Percentiles rank a stretch among this genome's conserved stretches.
phyloP scores from a whole-genome alignment of 2,888 invertebrate genomes.

The Trichacis sp. region DNA sequence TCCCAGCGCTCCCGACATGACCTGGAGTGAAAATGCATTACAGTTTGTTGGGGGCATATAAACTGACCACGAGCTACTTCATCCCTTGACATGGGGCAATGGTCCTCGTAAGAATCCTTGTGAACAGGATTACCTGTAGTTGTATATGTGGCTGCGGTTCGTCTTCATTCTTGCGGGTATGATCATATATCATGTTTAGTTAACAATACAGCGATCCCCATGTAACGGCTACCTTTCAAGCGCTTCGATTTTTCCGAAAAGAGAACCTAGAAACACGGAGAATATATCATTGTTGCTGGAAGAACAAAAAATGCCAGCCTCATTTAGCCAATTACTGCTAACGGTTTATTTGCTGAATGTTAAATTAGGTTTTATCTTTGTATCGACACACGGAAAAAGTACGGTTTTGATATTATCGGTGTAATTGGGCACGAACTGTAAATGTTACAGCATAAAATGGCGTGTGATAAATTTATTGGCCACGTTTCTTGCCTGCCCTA shows the following conservation, averaged over 20 bases:
- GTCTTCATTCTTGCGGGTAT: conserved; percentile 17
- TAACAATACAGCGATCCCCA: conserved; percentile 24
- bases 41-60: conserved; percentile 16
- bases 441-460: conserved; percentile 26
- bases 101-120: conserved; percentile 31
- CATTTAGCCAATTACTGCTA: background rate
- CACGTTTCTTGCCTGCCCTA: conserved; percentile 29
- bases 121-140: conserved; percentile 36
- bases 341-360: conserved; percentile 35
- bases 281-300: too few species aligned
- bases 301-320: too few species aligned
- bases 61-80: conserved; percentile 32
- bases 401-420: conserved; percentile 33
- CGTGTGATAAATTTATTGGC: conserved; percentile 36
- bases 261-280: too few species aligned
- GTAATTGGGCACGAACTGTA: conserved; percentile 34
- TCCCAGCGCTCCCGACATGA: too few species aligned
- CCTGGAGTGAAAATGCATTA: conserved; percentile 32
- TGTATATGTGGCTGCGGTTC: conserved; percentile 16
- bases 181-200: conserved; percentile 10
- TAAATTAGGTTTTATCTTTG: conserved; percentile 33
- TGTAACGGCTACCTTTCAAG: conserved; percentile 17
- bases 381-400: conserved; percentile 35
- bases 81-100: conserved; percentile 17
- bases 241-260: background rate